Evolutionary conservation across 2,888 invertebrate species (phyloP).

Genomic region (Horisme vitalbata): DNA sequence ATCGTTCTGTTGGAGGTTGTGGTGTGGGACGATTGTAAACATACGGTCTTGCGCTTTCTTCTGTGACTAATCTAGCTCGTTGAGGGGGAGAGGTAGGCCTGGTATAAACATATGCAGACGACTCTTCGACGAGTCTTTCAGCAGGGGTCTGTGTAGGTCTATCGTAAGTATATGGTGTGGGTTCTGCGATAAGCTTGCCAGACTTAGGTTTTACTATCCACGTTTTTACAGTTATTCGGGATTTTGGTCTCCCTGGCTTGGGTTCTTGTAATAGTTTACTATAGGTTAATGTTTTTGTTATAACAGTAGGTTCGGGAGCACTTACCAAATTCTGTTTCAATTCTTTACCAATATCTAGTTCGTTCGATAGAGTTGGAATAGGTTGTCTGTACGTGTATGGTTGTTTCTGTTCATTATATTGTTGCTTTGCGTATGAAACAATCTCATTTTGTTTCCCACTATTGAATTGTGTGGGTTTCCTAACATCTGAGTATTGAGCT

Average conservation of each 20-base stretch:
- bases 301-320: slow-evolving; percentile 55
- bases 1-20: slow-evolving; percentile 24
- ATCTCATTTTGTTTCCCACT: slow-evolving; percentile 46
- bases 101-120: slow-evolving; percentile 54
- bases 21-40: slow-evolving; percentile 41
- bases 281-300: slow-evolving; percentile 66
- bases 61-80: slow-evolving; percentile 36
- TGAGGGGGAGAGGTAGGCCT: slow-evolving; percentile 44
- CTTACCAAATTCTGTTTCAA: slow-evolving; percentile 72
- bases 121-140: slow-evolving; percentile 45
- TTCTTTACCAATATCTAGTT: slow-evolving; percentile 49
- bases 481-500: slow-evolving; percentile 46
- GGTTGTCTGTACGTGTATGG: slow-evolving; percentile 50
- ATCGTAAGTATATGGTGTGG: slow-evolving; percentile 57
- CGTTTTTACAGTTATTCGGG: slow-evolving; percentile 70
- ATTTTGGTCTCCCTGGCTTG: slow-evolving; percentile 61
- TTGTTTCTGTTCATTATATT: slow-evolving; percentile 52
- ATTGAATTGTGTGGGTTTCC: slow-evolving; percentile 42
- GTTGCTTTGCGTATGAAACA: slow-evolving; percentile 50
- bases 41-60: slow-evolving; percentile 42
- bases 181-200: slow-evolving; percentile 52
- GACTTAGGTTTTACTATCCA: slow-evolving; percentile 74
- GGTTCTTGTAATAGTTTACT: slow-evolving; percentile 61
- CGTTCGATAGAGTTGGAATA: slow-evolving; percentile 44
- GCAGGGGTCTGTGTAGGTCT: slow-evolving; percentile 48